phyloP scores from a whole-genome alignment of 2,797 vertebrate genomes.

The Enteromius fasciolatus region DNA sequence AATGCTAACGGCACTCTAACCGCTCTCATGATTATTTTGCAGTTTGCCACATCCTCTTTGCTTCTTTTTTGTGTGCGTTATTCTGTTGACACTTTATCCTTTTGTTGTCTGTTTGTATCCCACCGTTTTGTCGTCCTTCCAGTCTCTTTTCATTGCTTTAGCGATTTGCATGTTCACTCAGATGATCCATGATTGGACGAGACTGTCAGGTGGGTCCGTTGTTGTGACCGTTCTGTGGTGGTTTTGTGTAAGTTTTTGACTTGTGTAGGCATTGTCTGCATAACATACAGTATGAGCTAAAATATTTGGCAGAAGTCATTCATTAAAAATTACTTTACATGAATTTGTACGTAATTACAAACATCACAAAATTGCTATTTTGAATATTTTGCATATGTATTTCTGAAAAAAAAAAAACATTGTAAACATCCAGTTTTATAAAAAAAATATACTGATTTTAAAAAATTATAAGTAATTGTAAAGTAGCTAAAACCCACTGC shows the following conservation, averaged over 20 bases:
- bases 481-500: neutral
- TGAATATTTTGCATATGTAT: neutral
- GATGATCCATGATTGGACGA: constrained; percentile 78
- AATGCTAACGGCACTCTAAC: constrained; percentile 56
- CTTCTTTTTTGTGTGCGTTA: constrained; percentile 65
- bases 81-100: constrained; percentile 60
- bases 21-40: constrained; percentile 74
- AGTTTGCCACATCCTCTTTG: constrained; percentile 57
- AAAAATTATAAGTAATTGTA: neutral
- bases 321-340: neutral
- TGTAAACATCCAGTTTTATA: neutral
- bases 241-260: constrained; percentile 39
- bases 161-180: constrained; percentile 81
- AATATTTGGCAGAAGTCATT: neutral
- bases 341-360: neutral
- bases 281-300: neutral
- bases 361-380: neutral
- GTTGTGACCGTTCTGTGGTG: constrained; percentile 46
- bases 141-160: constrained; percentile 87
- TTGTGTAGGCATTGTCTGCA: constrained; percentile 29
- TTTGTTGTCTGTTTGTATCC: constrained; percentile 73
- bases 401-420: neutral
- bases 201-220: constrained; percentile 82
- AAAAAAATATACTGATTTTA: no score
- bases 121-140: constrained; percentile 81